Percentiles rank a stretch among this genome's conserved stretches.
These are phyloP conservation scores for Brenthis ino DNA, from an alignment of 2,888 invertebrate species.

Conservation along the genomic window DNA sequence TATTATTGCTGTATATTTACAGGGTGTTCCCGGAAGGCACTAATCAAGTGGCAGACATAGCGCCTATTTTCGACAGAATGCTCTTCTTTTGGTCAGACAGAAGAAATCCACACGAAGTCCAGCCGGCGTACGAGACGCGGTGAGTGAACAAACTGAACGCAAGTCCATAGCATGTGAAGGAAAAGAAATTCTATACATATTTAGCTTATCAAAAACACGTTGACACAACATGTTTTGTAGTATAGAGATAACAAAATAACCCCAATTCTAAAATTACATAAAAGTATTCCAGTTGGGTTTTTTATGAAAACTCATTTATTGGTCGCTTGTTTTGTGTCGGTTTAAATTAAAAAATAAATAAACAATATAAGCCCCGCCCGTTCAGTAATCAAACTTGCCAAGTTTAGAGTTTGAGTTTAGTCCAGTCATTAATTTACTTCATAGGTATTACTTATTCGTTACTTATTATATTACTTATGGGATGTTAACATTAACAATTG, in stretches of 20 bases:
- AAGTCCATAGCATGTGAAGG: no score
- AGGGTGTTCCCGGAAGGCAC: constrained; percentile 95
- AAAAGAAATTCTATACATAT: no score
- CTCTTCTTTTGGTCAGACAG: constrained; percentile 99
- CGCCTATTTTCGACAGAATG: constrained; percentile 95
- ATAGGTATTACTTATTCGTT: not conserved
- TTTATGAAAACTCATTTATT: no score
- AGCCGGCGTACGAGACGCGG: constrained; percentile 92
- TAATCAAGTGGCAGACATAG: constrained; percentile 93
- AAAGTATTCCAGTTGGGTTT: no score
- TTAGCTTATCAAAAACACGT: no score
- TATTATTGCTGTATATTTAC: constrained; percentile 41
- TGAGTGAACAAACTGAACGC: constrained; percentile 36
- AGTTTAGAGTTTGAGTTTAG: not conserved
- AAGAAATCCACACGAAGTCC: constrained; percentile 98
- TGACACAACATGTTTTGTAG: no score
- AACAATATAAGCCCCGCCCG: no score
- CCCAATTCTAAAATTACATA: no score
- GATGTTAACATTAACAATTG: constrained; percentile 41
- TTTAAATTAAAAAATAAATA: no score
- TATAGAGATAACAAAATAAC: not conserved
- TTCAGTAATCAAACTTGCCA: no score
- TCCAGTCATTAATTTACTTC: not conserved
- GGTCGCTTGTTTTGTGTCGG: no score
- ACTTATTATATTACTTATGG: not conserved